These are phyloP conservation scores for Anas georgica DNA, from an alignment of 2,797 vertebrate genomes.

Conservation along the genomic window DNA sequence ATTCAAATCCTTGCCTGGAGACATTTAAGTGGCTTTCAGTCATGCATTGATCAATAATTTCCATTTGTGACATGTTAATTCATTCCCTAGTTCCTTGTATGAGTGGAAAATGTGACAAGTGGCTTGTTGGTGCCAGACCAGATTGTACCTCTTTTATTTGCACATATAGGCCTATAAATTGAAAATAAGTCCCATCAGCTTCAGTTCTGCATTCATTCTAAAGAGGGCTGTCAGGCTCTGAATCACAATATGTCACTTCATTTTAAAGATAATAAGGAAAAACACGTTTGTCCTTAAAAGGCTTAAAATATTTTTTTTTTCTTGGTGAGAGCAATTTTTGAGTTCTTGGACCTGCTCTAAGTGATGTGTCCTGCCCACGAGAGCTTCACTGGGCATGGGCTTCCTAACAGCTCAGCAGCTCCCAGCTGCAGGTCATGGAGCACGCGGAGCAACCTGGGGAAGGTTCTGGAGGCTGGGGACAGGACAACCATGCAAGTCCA, in stretches of 20 bases:
- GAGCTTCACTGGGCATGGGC: background rate
- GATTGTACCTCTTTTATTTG: background rate
- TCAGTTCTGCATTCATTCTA: background rate
- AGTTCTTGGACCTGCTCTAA: background rate
- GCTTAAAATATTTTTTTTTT: background rate
- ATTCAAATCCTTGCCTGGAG: background rate
- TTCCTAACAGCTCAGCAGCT: background rate
- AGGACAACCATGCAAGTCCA: background rate
- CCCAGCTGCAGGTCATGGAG: background rate
- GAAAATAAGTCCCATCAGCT: background rate
- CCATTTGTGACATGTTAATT: slow-evolving; percentile 35
- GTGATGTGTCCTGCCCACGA: background rate
- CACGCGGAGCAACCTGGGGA: background rate
- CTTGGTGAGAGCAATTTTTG: background rate
- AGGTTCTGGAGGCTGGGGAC: background rate
- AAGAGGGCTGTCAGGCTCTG: background rate
- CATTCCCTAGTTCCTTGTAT: background rate
- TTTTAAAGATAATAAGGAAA: background rate
- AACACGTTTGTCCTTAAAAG: background rate
- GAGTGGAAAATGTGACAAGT: background rate
- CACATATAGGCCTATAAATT: background rate
- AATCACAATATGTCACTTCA: background rate
- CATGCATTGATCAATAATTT: slow-evolving; percentile 16
- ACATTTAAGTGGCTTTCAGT: background rate
- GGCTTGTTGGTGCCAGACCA: slow-evolving; percentile 3